phyloP scores from a whole-genome alignment of 2,113 vertebrate genomes.

The Chauna torquata region DNA sequence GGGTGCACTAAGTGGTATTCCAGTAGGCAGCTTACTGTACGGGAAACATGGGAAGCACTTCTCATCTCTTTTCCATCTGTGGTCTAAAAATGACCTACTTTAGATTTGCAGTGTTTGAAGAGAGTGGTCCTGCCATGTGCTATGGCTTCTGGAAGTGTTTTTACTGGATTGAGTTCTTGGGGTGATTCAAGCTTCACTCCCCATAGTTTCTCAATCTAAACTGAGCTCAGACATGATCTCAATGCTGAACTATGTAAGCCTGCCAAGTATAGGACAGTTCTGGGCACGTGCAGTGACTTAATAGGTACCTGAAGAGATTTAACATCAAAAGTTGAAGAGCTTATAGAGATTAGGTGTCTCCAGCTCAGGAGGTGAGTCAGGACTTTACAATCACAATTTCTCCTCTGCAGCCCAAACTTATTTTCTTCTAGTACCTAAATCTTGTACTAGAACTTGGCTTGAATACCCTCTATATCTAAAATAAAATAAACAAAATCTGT shows the following conservation, averaged over 20 bases:
- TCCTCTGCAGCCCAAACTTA: not conserved
- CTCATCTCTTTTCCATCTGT: not conserved
- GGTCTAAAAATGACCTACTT: not conserved
- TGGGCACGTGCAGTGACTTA: constrained; percentile 65
- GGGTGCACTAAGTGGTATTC: not conserved
- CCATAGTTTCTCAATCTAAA: constrained; percentile 52
- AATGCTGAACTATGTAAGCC: constrained; percentile 9
- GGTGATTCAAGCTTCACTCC: constrained; percentile 43
- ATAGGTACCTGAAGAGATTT: constrained; percentile 57
- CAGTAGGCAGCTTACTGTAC: accelerated
- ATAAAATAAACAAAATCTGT: not conserved
- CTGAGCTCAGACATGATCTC: constrained; percentile 62
- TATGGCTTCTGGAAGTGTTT: constrained; percentile 2
- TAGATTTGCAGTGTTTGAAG: not conserved
- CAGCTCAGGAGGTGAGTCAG: constrained; percentile 49
- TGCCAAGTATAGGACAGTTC: constrained; percentile 50
- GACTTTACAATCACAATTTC: not conserved
- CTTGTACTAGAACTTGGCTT: not conserved
- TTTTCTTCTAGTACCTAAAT: not conserved
- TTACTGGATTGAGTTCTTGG: not conserved
- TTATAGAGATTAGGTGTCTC: constrained; percentile 62
- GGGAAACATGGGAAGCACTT: not conserved
- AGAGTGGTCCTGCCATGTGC: not conserved
- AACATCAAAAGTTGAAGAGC: constrained; percentile 47
- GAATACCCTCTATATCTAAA: not conserved